Evolutionary conservation across 2,113 vertebrate genomes (phyloP), one percentile per base, ranked within the genome.

Genomic region (Galbula dea): DNA sequence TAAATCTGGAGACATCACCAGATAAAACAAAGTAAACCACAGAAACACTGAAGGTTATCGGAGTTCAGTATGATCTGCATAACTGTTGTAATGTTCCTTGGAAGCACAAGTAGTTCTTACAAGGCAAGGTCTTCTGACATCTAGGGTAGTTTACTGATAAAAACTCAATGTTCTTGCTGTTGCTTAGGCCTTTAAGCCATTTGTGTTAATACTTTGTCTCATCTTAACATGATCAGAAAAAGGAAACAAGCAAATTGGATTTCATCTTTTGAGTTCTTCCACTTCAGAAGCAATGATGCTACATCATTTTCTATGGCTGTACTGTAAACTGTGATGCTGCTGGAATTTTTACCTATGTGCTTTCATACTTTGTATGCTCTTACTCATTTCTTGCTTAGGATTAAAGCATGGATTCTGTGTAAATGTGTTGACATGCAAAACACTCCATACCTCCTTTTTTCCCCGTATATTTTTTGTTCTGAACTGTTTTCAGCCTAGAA

Each of bases 21-120:
- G 74, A 49, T 84, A n/a, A 89, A 92, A 54, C 82, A 58, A 41
- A 81, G 45, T 4, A n/a, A 83, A 83, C 61, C 85, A 68, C 73
- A 91, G 58, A 59, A 76, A 49, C 62, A 30, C 32, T 32, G 41
- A 11, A 17, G 94, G 93, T 92, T 96, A 95, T 77, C 96, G 76
- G 95, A 78, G 95, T 96, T 94, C 94, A 93, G 86, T 61, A 85
- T 96, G 86, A 82, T 91, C 62, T 93, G 77, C 34, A 63, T 79
- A 82, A 91, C 51, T 71, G 39, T 14, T 21, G 39, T 72, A 30
- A 58, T 9, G 63, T 57, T 90, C 81, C 66, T 68, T 12, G 12
- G 81, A 14, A 68, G 76, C 76, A 94, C 87, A 92, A 57, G 76
- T 45, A 90, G 83, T 80, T 94, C 80, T 75, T 79, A 55, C 10